A percentile compares a stretch with the other conserved stretches of the same genome.
Evolutionary conservation across 2,888 invertebrate genomes (phyloP).

Genomic region (Rhynchonema sp.): DNA sequence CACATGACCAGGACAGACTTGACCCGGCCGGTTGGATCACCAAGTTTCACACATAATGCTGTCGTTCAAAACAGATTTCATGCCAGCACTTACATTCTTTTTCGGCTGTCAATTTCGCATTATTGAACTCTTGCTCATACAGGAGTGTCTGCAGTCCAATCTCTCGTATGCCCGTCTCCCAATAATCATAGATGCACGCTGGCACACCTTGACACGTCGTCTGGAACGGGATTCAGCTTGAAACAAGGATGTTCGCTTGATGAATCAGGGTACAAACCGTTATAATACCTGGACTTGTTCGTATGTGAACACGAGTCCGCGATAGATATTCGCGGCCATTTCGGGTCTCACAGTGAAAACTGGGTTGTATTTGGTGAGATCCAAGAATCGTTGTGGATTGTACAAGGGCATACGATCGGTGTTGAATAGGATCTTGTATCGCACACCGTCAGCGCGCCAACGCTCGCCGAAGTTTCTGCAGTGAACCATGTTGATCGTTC

Average conservation of each 20-base stretch:
- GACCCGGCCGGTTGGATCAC: too few species aligned
- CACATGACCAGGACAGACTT: too few species aligned
- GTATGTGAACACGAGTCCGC: background rate
- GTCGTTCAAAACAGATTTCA: too few species aligned
- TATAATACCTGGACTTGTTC: background rate
- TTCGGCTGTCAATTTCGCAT: constrained; percentile 2
- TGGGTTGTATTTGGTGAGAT: background rate
- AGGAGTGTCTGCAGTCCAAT: constrained; percentile 14
- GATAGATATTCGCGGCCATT: background rate
- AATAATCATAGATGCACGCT: constrained; percentile 16
- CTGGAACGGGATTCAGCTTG: too few species aligned
- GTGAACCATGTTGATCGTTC: too few species aligned
- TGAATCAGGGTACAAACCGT: too few species aligned
- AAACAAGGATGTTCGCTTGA: too few species aligned
- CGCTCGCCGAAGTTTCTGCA: background rate
- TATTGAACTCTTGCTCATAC: constrained; percentile 6
- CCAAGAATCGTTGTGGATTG: constrained; percentile 5
- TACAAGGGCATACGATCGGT: constrained; percentile 5
- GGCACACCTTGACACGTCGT: constrained; percentile 11
- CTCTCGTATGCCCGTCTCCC: constrained; percentile 15
- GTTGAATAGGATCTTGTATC: constrained; percentile 5
- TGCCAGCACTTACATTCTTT: constrained; percentile 5
- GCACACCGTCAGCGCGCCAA: constrained; percentile 5
- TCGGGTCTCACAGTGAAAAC: background rate
- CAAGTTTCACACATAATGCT: too few species aligned